Evolutionary conservation across 2,888 invertebrate genomes (phyloP), one percentile per base, ranked within the genome.

Genomic region (Chymomyza fuscimana): DNA sequence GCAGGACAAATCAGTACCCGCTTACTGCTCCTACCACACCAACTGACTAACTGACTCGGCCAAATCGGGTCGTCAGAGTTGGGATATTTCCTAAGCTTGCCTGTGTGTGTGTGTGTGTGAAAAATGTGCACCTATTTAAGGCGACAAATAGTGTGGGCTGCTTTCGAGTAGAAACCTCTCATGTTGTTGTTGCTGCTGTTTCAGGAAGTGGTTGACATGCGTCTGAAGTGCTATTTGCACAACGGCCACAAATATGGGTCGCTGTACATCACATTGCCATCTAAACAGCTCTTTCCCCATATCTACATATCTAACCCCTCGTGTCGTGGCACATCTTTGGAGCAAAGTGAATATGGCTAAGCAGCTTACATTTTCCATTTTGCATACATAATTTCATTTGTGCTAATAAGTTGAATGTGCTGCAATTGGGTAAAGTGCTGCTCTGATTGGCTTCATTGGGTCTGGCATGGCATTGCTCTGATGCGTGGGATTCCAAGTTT

Each of bases 371-470:
- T 54, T 54, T 54, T 54, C 16, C 54, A n/a, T 54, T 19, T 19
- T 54, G 40, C 40, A 46, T 54, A 19, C 54, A 54, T 54, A 54
- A 54, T 54, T 54, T 54, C 54, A 54, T 54, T 54, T 54, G 22
- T 54, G 36, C 60, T 60, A n/a, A 60, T 60, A 60, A 36, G 60
- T 60, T 60, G 60, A 60, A 60, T 60, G 60, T 16, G 29, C 60
- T 36, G 36, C 36, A 60, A 36, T 36, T 60, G 60, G 60, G 60
- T 60, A 16, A 36, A 60, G 60, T 36, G 60, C 5, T 15, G 36
- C 16, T 46, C 40, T 60, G 60, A 60, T 36, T 60, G 60, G 36
- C 40, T 46, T 46, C 12, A 46, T 12, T 12, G 12, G 12, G 40
- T 12, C 5, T 12, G 12, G 3, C 36, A 9, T 36, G 12, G 12